phyloP scores from a whole-genome alignment of 2,797 vertebrate genomes.

The Galaxias olidus region DNA sequence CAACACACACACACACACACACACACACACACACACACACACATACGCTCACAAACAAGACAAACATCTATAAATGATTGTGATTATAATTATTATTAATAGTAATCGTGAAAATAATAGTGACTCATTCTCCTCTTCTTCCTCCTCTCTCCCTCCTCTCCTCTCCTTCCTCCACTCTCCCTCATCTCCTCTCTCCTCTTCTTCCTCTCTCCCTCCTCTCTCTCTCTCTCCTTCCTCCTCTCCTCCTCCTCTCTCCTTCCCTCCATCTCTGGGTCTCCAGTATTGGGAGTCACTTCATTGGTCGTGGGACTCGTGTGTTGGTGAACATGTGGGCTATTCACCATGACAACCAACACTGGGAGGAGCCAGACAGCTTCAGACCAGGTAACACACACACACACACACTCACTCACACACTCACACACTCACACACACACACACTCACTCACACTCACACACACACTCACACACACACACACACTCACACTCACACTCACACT shows the following conservation, averaged over 20 bases:
- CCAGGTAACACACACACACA: constrained; percentile 61
- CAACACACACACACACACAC: neutral
- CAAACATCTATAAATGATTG: too few species aligned
- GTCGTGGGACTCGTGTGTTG: constrained; percentile 72
- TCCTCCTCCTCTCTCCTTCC: too few species aligned
- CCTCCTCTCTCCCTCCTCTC: too few species aligned
- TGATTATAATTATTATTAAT: too few species aligned
- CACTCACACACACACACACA: neutral
- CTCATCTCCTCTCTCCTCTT: too few species aligned
- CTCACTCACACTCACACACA: neutral
- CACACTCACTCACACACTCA: neutral
- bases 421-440: neutral
- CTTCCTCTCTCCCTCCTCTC: too few species aligned
- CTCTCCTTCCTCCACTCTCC: too few species aligned
- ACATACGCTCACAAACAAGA: neutral
- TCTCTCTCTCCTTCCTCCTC: too few species aligned
- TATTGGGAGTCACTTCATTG: constrained; percentile 65
- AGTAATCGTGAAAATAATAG: too few species aligned
- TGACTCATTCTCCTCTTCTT: too few species aligned
- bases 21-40: neutral
- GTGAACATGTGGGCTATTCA: constrained; percentile 83
- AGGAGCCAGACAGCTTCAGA: constrained; percentile 69
- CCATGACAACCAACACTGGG: constrained; percentile 74
- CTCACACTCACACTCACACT: neutral
- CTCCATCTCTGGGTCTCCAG: constrained; percentile 48